Evolutionary conservation across 2,797 vertebrate genomes (phyloP).

Genomic region (Apogon talboti): DNA sequence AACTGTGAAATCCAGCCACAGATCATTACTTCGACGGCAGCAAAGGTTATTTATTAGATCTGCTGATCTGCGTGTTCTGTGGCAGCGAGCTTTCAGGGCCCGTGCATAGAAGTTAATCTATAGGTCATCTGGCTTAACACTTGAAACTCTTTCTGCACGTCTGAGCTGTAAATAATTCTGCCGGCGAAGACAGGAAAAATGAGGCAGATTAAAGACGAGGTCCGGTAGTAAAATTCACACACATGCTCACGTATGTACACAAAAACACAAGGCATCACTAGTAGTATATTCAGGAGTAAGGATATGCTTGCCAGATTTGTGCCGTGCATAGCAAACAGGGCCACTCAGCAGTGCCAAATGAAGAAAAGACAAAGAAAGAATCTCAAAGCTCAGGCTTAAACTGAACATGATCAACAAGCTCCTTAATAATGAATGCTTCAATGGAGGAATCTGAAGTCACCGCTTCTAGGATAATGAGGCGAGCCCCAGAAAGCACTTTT

Average conservation of each 20-base stretch:
- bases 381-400: slow-evolving; percentile 67
- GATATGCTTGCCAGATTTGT: slow-evolving; percentile 48
- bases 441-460: slow-evolving; percentile 77
- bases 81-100: slow-evolving; percentile 32
- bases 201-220: slow-evolving; percentile 22
- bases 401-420: slow-evolving; percentile 77
- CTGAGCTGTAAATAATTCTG: slow-evolving; percentile 47
- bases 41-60: slow-evolving; percentile 63
- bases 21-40: slow-evolving; percentile 66
- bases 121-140: slow-evolving; percentile 61
- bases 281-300: slow-evolving; percentile 29
- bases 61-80: slow-evolving; percentile 40
- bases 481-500: slow-evolving; percentile 64
- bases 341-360: slow-evolving; percentile 46
- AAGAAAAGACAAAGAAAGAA: slow-evolving; percentile 57
- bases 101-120: slow-evolving; percentile 55
- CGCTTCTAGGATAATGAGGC: slow-evolving; percentile 80
- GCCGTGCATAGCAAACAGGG: slow-evolving; percentile 53
- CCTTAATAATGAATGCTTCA: slow-evolving; percentile 83
- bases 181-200: slow-evolving; percentile 13
- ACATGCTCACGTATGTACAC: slow-evolving; percentile 14
- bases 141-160: slow-evolving; percentile 55
- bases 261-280: slow-evolving; percentile 20
- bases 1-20: slow-evolving; percentile 62
- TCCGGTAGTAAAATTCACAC: slow-evolving; percentile 18